phyloP scores from a whole-genome alignment of 2,797 vertebrate species.

The Triplophysa yarkandensis region DNA sequence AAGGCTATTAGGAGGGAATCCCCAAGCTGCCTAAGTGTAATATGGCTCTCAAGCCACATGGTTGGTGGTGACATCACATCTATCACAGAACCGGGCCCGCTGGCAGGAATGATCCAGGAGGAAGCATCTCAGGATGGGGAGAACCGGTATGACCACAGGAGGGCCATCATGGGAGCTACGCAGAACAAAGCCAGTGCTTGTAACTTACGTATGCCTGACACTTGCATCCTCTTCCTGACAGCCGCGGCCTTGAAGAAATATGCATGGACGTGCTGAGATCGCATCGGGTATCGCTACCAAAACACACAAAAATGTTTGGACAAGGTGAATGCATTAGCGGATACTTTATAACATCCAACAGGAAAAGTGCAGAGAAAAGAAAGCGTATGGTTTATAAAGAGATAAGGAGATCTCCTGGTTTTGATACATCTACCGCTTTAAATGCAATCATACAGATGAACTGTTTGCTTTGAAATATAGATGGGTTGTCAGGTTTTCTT shows the following conservation, averaged over 20 bases:
- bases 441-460: slow-evolving; percentile 23
- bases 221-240: slow-evolving; percentile 44
- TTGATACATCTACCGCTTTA: slow-evolving; percentile 49
- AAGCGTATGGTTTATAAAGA: slow-evolving; percentile 13
- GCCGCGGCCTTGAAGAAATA: slow-evolving; percentile 46
- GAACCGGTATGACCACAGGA: slow-evolving; percentile 46
- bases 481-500: slow-evolving; percentile 26
- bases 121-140: slow-evolving; percentile 44
- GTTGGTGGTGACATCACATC: slow-evolving; percentile 65
- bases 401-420: slow-evolving; percentile 40
- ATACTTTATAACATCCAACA: slow-evolving; percentile 25
- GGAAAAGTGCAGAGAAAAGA: slow-evolving; percentile 3
- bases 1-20: slow-evolving; percentile 55
- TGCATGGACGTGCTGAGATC: slow-evolving; percentile 24
- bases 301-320: slow-evolving; percentile 53
- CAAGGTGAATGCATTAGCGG: slow-evolving; percentile 59
- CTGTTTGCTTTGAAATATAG: slow-evolving; percentile 33
- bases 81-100: slow-evolving; percentile 53
- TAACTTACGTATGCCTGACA: slow-evolving; percentile 57
- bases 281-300: slow-evolving; percentile 42
- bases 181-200: slow-evolving; percentile 41
- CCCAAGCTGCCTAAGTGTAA: slow-evolving; percentile 51
- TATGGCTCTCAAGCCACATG: slow-evolving; percentile 55
- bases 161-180: slow-evolving; percentile 28
- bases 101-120: slow-evolving; percentile 37